Conservation (phyloP, 1,140 invertebrate species). For the Camponotus pennsylvanicus region DNA sequence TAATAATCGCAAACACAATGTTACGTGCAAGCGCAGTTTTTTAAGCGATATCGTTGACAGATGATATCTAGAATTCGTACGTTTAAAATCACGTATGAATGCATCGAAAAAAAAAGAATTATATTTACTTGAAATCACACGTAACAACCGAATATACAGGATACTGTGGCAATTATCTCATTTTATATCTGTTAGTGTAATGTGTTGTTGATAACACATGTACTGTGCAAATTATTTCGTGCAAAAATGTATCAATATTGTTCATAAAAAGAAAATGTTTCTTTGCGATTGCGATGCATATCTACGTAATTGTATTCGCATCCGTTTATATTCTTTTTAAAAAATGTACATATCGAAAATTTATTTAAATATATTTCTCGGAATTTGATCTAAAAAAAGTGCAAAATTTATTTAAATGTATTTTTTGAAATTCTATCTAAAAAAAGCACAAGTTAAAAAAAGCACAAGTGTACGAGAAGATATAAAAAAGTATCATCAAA, state of each 20-base stretch:
- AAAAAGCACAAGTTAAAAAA: neutral
- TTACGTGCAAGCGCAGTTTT: neutral
- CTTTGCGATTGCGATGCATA: neutral
- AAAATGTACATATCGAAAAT: neutral
- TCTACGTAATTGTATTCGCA: neutral
- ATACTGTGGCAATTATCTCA: neutral
- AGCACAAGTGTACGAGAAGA: too few species aligned
- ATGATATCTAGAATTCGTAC: neutral
- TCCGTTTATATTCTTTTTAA: neutral
- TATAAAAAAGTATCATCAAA: neutral
- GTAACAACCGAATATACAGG: conserved; percentile 2
- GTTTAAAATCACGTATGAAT: conserved; percentile 36
- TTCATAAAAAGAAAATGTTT: neutral
- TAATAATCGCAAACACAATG: neutral
- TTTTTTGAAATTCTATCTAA: neutral
- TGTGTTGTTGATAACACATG: neutral
- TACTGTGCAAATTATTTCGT: neutral
- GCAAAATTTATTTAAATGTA: neutral
- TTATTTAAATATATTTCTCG: neutral
- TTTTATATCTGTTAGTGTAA: neutral
- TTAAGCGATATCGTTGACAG: neutral
- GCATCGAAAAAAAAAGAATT: neutral
- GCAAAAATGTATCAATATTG: conserved; percentile 38
- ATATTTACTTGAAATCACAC: conserved; percentile 14
- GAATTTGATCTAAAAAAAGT: too few species aligned